phyloP scores from a whole-genome alignment of 2,888 invertebrate species.

The Tachystola acroxantha region DNA sequence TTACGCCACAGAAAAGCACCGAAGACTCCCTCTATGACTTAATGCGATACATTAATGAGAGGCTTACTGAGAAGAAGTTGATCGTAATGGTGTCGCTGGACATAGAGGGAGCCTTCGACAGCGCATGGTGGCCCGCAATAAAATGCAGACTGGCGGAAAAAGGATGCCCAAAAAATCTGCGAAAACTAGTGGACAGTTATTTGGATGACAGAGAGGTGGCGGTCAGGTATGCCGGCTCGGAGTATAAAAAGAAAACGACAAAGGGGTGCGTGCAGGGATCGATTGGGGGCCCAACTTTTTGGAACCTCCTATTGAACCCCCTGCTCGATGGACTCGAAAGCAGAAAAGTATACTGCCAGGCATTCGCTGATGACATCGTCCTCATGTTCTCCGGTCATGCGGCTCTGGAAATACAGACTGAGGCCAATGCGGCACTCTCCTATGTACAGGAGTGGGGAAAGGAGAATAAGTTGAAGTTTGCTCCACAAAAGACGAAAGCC shows the following conservation, averaged over 20 bases:
- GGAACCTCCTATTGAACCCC: constrained; percentile 10
- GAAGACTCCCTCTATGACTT: constrained; percentile 5
- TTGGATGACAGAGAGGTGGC: neutral
- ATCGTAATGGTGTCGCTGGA: neutral
- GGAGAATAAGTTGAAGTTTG: neutral
- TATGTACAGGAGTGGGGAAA: neutral
- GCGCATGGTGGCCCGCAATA: neutral
- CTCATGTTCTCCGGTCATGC: neutral
- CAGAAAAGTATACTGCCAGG: neutral
- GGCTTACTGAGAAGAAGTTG: neutral
- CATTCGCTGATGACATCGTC: neutral
- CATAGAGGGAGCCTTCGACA: neutral
- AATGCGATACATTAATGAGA: neutral
- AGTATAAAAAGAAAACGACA: neutral
- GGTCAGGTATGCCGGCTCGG: neutral
- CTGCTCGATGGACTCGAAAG: constrained; percentile 1
- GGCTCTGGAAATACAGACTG: neutral
- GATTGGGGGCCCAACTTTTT: constrained; percentile 8
- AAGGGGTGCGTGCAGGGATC: constrained; percentile 8
- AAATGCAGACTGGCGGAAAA: neutral
- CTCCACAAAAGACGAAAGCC: neutral
- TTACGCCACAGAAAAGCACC: constrained; percentile 8
- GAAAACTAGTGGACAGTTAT: neutral
- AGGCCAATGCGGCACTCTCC: neutral
- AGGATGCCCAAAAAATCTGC: neutral